These are phyloP conservation scores for Lasioglossum oenotherae DNA, from an alignment of 2,888 invertebrate genomes.

Conservation along the genomic window DNA sequence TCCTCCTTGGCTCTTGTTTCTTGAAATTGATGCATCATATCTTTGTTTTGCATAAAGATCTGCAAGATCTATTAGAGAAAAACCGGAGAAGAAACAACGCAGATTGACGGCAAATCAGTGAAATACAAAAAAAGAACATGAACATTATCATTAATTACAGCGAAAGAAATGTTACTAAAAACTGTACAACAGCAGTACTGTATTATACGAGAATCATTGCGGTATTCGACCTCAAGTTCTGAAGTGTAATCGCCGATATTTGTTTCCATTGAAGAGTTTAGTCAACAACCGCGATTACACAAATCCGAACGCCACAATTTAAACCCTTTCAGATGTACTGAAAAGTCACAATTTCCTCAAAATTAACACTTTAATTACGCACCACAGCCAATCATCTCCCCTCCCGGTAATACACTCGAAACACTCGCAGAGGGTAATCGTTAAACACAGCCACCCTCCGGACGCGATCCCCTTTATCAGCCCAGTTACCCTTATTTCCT, in stretches of 20 bases:
- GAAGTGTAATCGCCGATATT: background rate
- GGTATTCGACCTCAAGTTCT: background rate
- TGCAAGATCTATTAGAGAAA: background rate
- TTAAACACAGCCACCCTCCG: conserved; percentile 27
- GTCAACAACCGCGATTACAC: background rate
- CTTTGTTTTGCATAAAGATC: background rate
- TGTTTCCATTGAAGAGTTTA: background rate
- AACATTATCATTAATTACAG: background rate
- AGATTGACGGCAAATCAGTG: background rate
- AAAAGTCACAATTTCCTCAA: background rate
- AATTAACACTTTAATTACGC: conserved; percentile 14
- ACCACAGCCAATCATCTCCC: background rate
- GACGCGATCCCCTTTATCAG: conserved; percentile 40
- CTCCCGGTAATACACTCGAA: background rate
- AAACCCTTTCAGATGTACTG: background rate
- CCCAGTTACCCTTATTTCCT: conserved; percentile 44
- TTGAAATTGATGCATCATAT: background rate
- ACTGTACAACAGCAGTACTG: background rate
- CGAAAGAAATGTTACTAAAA: background rate
- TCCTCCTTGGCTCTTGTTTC: background rate
- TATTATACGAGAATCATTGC: background rate
- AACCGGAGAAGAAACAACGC: background rate
- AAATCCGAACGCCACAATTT: background rate
- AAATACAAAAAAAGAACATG: background rate
- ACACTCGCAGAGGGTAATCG: conserved; percentile 26